These are phyloP conservation scores for Apis laboriosa DNA, from an alignment of 1,140 invertebrate genomes.

Conservation along the genomic window DNA sequence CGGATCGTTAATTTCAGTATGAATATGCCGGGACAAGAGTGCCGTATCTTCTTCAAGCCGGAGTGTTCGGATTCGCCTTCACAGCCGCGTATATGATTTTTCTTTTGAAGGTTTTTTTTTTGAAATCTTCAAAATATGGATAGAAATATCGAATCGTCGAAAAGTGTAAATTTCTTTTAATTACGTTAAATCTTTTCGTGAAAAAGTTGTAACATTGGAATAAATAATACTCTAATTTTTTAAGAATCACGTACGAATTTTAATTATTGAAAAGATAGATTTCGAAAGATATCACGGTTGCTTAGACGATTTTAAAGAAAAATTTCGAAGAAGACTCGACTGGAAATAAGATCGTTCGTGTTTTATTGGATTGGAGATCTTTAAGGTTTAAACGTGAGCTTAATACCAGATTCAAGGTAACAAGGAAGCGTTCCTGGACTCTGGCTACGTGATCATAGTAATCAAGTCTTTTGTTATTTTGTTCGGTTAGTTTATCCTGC, in stretches of 20 bases:
- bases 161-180: too few relatives aligned
- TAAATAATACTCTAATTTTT: too few relatives aligned
- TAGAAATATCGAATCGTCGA: too few relatives aligned
- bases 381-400: neutral
- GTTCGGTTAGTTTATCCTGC: neutral
- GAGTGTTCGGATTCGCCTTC: too few relatives aligned
- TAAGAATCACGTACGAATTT: neutral
- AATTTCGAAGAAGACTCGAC: neutral
- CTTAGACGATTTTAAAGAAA: too few relatives aligned
- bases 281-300: neutral
- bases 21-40: constrained; percentile 66
- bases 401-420: neutral
- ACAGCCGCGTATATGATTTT: too few relatives aligned
- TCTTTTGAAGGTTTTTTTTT: too few relatives aligned
- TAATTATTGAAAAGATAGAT: neutral
- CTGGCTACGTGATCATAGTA: too few relatives aligned
- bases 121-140: too few relatives aligned
- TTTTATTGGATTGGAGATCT: neutral
- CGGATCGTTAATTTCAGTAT: constrained; percentile 76
- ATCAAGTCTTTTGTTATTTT: neutral
- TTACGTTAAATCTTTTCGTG: too few relatives aligned
- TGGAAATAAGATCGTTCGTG: neutral
- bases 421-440: neutral
- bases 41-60: neutral
- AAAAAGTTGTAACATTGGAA: too few relatives aligned